These are phyloP conservation scores for Dioctria linearis DNA, from an alignment of 2,888 invertebrate genomes.

Conservation along the genomic window DNA sequence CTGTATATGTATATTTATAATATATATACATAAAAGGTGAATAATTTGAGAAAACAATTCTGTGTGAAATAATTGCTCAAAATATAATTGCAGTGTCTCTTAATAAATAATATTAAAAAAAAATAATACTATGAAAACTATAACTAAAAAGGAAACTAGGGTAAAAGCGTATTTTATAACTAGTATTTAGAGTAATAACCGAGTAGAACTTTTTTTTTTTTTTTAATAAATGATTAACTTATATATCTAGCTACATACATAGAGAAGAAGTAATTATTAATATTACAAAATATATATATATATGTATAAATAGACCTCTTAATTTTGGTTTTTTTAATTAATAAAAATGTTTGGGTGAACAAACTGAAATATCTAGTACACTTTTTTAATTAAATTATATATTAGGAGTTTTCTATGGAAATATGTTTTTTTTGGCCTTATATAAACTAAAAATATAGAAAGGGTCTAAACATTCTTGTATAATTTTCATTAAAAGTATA, in stretches of 20 bases:
- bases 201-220: background rate
- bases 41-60: too few species aligned
- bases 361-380: background rate
- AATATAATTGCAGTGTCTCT: background rate
- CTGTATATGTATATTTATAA: too few species aligned
- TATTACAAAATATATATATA: too few species aligned
- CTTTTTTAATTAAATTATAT: background rate
- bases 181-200: background rate
- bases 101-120: background rate
- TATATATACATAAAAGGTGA: too few species aligned
- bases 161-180: background rate
- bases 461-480: background rate
- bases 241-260: too few species aligned
- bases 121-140: background rate
- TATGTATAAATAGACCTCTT: too few species aligned
- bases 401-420: too few species aligned
- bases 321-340: too few species aligned
- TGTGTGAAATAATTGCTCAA: background rate
- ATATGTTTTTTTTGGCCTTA: background rate
- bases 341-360: too few species aligned
- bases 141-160: background rate
- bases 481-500: background rate
- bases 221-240: background rate
- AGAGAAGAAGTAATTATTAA: too few species aligned
- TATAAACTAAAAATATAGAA: constrained; percentile 1